A percentile compares a stretch with the other conserved stretches of the same genome.
Conservation (phyloP, 1,140 invertebrate genomes). For the Paramacrobiotus metropolitanus region DNA sequence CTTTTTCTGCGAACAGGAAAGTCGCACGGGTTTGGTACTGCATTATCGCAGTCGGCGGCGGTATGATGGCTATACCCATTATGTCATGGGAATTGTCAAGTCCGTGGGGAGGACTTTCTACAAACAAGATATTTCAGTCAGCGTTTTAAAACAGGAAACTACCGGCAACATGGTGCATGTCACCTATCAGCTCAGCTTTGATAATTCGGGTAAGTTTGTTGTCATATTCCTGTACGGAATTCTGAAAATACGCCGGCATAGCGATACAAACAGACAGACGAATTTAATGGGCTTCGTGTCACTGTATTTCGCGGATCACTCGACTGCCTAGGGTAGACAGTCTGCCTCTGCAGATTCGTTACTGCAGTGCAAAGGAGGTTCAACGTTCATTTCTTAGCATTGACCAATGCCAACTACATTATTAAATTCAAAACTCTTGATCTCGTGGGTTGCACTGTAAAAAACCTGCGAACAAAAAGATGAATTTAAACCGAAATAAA, state of each 20-base stretch:
- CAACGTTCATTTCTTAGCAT: too few species aligned
- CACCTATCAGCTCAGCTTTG: slow-evolving; percentile 73
- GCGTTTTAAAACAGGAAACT: slow-evolving; percentile 56
- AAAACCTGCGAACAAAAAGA: too few species aligned
- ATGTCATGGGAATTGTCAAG: slow-evolving; percentile 85
- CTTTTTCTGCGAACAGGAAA: slow-evolving; percentile 88
- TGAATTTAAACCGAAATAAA: too few species aligned
- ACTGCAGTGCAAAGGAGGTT: background rate
- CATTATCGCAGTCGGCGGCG: slow-evolving; percentile 69
- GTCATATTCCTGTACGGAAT: too few species aligned
- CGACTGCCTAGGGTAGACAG: background rate
- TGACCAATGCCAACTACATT: too few species aligned
- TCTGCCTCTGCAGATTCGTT: background rate
- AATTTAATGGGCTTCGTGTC: background rate
- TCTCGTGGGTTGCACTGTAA: too few species aligned
- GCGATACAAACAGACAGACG: background rate
- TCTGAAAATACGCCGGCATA: too few species aligned
- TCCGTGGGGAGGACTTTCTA: slow-evolving; percentile 63
- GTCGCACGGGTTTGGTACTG: slow-evolving; percentile 52
- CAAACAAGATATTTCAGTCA: slow-evolving; percentile 71
- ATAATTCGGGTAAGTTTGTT: slow-evolving; percentile 55
- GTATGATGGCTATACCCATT: slow-evolving; percentile 56
- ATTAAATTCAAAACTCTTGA: too few species aligned
- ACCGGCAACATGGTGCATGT: slow-evolving; percentile 69
- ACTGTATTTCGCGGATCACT: background rate